Base-by-base conservation (phyloP, 2,797 vertebrate species). In the Thalassophryne amazonica region DNA sequence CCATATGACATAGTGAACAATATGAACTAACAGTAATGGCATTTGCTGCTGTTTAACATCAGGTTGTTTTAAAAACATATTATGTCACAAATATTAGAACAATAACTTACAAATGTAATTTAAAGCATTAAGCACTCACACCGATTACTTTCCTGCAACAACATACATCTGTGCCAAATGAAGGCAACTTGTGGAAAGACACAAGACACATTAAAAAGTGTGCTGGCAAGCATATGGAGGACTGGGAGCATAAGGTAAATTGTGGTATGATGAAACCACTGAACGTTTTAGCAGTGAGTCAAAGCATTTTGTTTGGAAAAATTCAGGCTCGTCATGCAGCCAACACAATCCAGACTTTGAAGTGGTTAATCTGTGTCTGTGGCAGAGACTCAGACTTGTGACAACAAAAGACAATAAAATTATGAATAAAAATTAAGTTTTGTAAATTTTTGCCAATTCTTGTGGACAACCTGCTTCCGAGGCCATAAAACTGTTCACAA, bases 281-380 rank as follows among this genome's bases (percentile, higher is more conserved):
- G 10, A 60, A 48, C 23, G 67, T 61, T 73, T 68, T 23, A 65
- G 51, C 48, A 23, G 23, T 48, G 33, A 45, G 21, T 53, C 40
- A 65, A 72, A 68, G 41, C 38, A 25, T 33, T 70, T 42, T 47
- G 40, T 47, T 50, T 71, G 66, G 48, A 59, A 73, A 31, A 31
- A 37, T 20, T 5, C 19, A 47, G 22, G 54, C 22, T 59, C 32
- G 31, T 67, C 39, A 47, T 47, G 38, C 54, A 32, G 51, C 34
- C 40, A 52, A 64, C 42, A 49, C 33, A 45, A 9, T 41, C 41
- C 15, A 36, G 20, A 17, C 62, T 75, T 64, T 48, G 61, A 74
- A 69, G 45, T 16, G 29, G 24, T n/a, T n/a, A n/a, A n/a, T n/a
- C n/a, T n/a, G n/a, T n/a, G n/a, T n/a, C n/a, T 64, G 46, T 28